Conservation (phyloP, 2,888 invertebrate species). For the Pegoplata infirma region DNA sequence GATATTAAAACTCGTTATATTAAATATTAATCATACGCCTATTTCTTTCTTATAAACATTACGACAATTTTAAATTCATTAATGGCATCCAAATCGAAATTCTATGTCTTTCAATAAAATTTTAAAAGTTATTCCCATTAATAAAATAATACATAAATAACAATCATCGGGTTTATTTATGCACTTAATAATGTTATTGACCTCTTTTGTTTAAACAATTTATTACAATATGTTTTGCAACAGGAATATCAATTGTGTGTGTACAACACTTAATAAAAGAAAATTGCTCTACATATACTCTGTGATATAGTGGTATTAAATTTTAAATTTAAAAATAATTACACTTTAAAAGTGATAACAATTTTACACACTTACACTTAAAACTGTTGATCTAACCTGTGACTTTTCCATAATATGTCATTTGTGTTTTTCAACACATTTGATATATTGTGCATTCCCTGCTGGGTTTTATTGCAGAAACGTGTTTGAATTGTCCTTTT, state of each 20-base stretch:
- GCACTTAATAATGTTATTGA: neutral
- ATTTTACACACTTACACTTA: neutral
- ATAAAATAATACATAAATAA: too few species aligned
- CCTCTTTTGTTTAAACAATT: neutral
- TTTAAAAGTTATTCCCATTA: too few species aligned
- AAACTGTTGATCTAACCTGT: constrained; percentile 33
- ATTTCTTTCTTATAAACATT: too few species aligned
- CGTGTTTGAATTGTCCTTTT: constrained; percentile 50
- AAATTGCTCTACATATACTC: neutral
- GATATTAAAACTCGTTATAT: too few species aligned
- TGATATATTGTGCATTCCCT: constrained; percentile 9
- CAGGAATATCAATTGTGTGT: neutral
- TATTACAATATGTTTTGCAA: neutral
- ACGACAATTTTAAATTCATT: too few species aligned
- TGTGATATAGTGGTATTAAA: neutral
- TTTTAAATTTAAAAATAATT: neutral
- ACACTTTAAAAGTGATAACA: neutral
- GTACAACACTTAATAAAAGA: neutral
- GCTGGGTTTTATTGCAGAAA: constrained; percentile 51
- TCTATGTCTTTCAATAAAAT: too few species aligned
- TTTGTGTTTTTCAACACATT: neutral
- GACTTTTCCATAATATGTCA: constrained; percentile 40
- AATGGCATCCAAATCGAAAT: too few species aligned
- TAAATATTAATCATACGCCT: too few species aligned
- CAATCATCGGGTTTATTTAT: too few species aligned